Conservation (phyloP, 1,140 invertebrate species). For the Drosophila elegans region DNA sequence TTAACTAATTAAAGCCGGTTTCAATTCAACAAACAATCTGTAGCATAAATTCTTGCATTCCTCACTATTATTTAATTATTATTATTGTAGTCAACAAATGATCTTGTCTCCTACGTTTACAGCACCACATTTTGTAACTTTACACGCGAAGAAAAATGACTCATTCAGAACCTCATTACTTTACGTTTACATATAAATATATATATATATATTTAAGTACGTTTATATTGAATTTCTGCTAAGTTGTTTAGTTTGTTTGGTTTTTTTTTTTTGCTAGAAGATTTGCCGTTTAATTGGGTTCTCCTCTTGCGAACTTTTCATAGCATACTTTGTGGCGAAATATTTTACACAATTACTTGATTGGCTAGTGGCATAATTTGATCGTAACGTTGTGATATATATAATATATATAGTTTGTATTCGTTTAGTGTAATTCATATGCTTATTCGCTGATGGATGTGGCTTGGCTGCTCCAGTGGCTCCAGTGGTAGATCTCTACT, state of each 20-base stretch:
- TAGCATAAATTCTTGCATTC: constrained; percentile 56
- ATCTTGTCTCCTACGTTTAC: constrained; percentile 53
- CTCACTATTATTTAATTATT: constrained; percentile 36
- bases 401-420: constrained; percentile 61
- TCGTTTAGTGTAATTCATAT: constrained; percentile 49
- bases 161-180: constrained; percentile 57
- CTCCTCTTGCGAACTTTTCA: constrained; percentile 15
- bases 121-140: constrained; percentile 79
- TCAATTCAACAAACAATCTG: constrained; percentile 72
- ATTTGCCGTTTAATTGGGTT: constrained; percentile 13
- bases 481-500: constrained; percentile 40
- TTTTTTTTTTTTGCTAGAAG: constrained; percentile 26
- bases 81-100: constrained; percentile 43
- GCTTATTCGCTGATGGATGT: constrained; percentile 53
- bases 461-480: constrained; percentile 16
- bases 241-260: constrained; percentile 29
- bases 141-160: constrained; percentile 59
- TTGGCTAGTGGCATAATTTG: constrained; percentile 77
- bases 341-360: constrained; percentile 80
- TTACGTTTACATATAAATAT: constrained; percentile 40
- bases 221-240: constrained; percentile 66
- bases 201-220: constrained; percentile 36
- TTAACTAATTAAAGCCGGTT: constrained; percentile 79
- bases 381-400: constrained; percentile 76
- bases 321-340: constrained; percentile 61